These are phyloP conservation scores for Eurosta solidaginis DNA, from an alignment of 1,140 invertebrate species.

Conservation along the genomic window DNA sequence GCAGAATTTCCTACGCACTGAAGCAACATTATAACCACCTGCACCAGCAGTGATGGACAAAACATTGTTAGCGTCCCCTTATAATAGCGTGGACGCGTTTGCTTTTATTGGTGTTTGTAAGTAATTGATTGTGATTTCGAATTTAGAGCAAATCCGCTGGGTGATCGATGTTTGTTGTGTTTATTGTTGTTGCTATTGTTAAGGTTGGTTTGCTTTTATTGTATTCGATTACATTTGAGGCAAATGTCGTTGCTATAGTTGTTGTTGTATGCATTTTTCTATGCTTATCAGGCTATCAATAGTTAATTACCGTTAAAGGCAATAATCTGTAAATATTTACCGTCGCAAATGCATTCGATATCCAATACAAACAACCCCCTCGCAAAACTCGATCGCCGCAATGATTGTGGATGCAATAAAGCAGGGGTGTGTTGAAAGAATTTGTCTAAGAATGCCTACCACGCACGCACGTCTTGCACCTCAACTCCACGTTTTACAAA, in stretches of 20 bases:
- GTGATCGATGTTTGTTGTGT: not conserved
- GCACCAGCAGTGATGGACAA: not conserved
- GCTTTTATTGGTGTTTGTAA: not conserved
- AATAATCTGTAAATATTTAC: not conserved
- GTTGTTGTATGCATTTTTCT: not conserved
- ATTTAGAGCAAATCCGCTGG: not conserved
- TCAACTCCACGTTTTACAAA: no score
- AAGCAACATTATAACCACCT: not conserved
- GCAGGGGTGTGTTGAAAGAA: not conserved
- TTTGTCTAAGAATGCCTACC: no score
- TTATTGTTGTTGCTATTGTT: not conserved
- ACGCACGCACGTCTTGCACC: no score
- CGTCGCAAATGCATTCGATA: not conserved
- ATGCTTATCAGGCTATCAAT: not conserved
- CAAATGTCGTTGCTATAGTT: not conserved
- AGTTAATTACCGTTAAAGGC: not conserved
- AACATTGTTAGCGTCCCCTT: not conserved
- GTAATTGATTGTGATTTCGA: constrained; percentile 10
- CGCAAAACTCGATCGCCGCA: not conserved
- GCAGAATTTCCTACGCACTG: not conserved
- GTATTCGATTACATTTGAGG: not conserved
- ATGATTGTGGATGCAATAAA: not conserved
- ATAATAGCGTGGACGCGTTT: not conserved
- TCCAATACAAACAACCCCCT: not conserved
- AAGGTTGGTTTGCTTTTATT: no score